Evolutionary conservation across 2,113 vertebrate genomes (phyloP), one percentile per base, ranked within the genome.

Genomic region (Zootoca vivipara): DNA sequence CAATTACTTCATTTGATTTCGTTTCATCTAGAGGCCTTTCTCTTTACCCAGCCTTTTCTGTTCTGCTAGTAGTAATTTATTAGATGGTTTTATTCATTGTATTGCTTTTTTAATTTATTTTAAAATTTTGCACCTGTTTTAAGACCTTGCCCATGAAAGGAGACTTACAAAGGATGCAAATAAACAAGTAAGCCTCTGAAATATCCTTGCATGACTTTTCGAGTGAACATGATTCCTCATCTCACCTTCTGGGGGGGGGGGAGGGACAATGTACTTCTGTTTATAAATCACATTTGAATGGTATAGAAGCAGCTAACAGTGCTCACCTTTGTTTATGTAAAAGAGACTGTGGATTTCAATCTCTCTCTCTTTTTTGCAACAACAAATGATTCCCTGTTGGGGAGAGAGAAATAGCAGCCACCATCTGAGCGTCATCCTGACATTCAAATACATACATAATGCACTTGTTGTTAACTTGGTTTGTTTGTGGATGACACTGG

Each of bases 401-500:
- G 24, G 38, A 62, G 26, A 2, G 6, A 6, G 7, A 67, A 24
- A 3, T 64, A 42, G 46, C 16, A n/a, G 7, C 70, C 30, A 28
- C 28, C 46, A 52, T 12, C 46, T 52, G 46, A 52, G 10, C 33
- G 30, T 64, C n/a, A 84, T 88, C 62, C 85, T 75, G 85, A 85
- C 12, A 35, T 77, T 85, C 56, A 88, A 46, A 26, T 87, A 81
- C 62, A 80, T 69, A 22, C 83, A 92, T 87, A 92, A 89, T 81
- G 83, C 24, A 64, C 42, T 90, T 89, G 87, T 33, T 95, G 89
- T 91, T 89, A 86, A 88, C 38, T 86, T 90, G 86, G 87, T 93
- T 92, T 90, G 87, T 91, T 94, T 94, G 72, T 90, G 87, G 74
- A 91, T 94, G 90, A 91, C 89, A 93, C 85, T 84, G 88, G 89